A percentile compares a stretch with the other conserved stretches of the same genome.
phyloP scores from a whole-genome alignment of 2,888 invertebrate genomes.

The Lampropteryx suffumata region DNA sequence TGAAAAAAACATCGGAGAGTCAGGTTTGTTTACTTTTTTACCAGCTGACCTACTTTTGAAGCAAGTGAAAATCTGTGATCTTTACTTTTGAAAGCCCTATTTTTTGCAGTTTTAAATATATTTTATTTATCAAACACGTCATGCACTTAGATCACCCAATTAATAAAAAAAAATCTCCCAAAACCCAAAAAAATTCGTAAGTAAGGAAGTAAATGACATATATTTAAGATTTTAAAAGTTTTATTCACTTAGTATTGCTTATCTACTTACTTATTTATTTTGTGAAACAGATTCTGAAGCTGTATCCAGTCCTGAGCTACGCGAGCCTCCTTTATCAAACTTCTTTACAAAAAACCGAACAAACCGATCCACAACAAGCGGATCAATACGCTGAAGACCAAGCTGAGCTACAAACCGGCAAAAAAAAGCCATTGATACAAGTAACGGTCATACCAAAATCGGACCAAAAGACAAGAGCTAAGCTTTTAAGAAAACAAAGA shows the following conservation, averaged over 20 bases:
- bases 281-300: conserved; percentile 43
- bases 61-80: too few relatives aligned
- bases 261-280: not conserved
- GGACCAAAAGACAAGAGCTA: conserved; percentile 35
- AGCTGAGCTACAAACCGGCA: not conserved
- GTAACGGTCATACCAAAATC: conserved; percentile 59
- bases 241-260: not conserved
- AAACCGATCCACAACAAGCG: not conserved
- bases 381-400: too few relatives aligned
- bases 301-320: conserved; percentile 41
- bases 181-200: too few relatives aligned
- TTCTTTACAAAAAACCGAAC: conserved; percentile 8
- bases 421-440: conserved; percentile 53
- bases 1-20: conserved; percentile 46
- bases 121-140: too few relatives aligned
- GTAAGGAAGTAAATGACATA: too few relatives aligned
- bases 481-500: conserved; percentile 35
- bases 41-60: not conserved
- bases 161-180: too few relatives aligned
- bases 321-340: conserved; percentile 29
- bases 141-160: too few relatives aligned
- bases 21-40: conserved; percentile 36
- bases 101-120: too few relatives aligned
- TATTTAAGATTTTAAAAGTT: too few relatives aligned
- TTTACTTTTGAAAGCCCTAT: too few relatives aligned